Evolutionary conservation across 2,797 vertebrate genomes (phyloP).

Genomic region (Coreius guichenoti): DNA sequence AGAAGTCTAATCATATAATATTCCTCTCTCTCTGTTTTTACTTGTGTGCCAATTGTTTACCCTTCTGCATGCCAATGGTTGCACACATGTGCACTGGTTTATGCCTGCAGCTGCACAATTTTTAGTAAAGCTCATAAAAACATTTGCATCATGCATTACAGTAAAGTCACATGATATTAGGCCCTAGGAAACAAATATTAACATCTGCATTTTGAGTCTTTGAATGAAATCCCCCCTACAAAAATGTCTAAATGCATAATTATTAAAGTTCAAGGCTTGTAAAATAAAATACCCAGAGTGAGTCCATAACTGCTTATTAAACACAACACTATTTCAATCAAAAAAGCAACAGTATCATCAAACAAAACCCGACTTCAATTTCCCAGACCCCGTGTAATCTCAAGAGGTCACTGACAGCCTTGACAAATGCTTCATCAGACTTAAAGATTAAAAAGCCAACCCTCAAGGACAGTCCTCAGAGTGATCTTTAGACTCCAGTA

Average conservation of each 20-base stretch:
- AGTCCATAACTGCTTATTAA: not conserved
- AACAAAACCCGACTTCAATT: slow-evolving; percentile 16
- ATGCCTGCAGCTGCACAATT: slow-evolving; percentile 48
- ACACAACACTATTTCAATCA: not conserved
- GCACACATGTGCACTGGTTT: not conserved
- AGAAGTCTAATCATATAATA: not conserved
- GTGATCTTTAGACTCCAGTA: not conserved
- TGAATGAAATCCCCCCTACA: not conserved
- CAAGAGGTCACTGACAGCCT: slow-evolving; percentile 33
- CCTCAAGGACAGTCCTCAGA: slow-evolving; percentile 36
- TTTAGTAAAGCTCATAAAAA: slow-evolving; percentile 41
- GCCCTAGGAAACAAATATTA: not conserved
- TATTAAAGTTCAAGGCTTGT: not conserved
- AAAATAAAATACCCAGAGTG: not conserved
- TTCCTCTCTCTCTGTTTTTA: not conserved
- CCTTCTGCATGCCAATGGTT: not conserved
- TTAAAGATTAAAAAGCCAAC: slow-evolving; percentile 41
- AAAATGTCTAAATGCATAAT: not conserved
- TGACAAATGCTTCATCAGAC: slow-evolving; percentile 44
- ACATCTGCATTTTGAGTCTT: not conserved
- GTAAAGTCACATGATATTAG: not conserved
- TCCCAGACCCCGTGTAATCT: slow-evolving; percentile 22
- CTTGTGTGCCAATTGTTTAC: slow-evolving; percentile 14
- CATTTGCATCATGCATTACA: slow-evolving; percentile 18
- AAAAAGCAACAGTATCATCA: slow-evolving; percentile 40